Evolutionary conservation across 2,888 invertebrate genomes (phyloP).

Genomic region (Heliconius ismenius): DNA sequence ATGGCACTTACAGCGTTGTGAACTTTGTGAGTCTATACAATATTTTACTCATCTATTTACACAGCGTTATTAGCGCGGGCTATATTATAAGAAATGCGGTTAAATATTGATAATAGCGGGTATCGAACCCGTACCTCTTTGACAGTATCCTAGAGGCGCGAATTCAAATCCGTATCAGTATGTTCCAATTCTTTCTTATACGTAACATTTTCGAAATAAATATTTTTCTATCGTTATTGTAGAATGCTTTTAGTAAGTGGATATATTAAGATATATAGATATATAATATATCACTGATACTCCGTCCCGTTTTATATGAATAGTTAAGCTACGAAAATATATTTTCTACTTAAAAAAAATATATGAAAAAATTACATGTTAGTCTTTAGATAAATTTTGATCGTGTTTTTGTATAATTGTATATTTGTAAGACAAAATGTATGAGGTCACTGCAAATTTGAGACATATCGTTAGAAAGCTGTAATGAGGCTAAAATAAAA

Average conservation of each 20-base stretch:
- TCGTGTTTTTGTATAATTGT: conserved; percentile 48
- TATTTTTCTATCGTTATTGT: background rate
- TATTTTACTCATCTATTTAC: background rate
- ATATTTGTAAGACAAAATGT: conserved; percentile 41
- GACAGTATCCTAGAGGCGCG: background rate
- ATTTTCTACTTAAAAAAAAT: conserved; percentile 49
- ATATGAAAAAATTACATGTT: conserved; percentile 33
- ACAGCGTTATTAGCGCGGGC: background rate
- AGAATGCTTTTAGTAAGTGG: conserved; percentile 54
- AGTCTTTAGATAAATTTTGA: conserved; percentile 45
- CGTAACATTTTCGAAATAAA: background rate
- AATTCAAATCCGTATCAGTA: background rate
- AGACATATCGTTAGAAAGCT: conserved; percentile 30
- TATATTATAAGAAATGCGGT: background rate
- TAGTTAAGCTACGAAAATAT: conserved; percentile 47
- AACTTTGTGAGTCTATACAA: background rate
- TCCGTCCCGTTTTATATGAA: conserved; percentile 51
- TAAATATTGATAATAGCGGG: background rate
- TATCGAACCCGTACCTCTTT: background rate
- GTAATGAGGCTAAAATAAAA: conserved; percentile 18
- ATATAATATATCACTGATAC: conserved; percentile 45
- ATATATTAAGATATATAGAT: conserved; percentile 48
- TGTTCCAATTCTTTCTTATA: background rate
- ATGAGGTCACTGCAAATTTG: conserved; percentile 27
- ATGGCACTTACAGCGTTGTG: conserved; percentile 16